Conservation (phyloP, 2,797 vertebrate species). For the Austrolebias charrua region DNA sequence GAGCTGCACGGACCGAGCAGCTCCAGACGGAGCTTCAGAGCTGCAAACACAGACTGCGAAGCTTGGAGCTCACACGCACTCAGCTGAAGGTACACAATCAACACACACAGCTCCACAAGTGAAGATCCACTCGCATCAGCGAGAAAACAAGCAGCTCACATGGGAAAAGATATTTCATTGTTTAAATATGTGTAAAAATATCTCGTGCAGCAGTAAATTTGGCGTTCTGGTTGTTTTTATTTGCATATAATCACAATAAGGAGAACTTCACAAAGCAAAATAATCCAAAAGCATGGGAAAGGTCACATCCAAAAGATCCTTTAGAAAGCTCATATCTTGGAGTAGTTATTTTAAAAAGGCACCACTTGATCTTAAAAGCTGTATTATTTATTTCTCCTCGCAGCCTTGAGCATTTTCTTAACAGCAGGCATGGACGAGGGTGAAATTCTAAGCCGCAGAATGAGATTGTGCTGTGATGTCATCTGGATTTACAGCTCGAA, state of each 20-base stretch:
- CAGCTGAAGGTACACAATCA: constrained; percentile 81
- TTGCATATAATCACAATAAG: not conserved
- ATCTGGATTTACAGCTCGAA: constrained; percentile 60
- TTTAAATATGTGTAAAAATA: not conserved
- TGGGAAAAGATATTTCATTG: not conserved
- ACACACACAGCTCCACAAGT: constrained; percentile 45
- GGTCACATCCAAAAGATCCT: constrained; percentile 30
- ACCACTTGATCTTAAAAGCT: constrained; percentile 46
- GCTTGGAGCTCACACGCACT: constrained; percentile 81
- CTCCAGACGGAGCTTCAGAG: constrained; percentile 85
- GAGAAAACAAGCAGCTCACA: constrained; percentile 13
- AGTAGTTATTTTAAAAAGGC: constrained; percentile 37
- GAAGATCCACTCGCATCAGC: constrained; percentile 18
- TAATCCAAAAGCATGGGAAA: not conserved
- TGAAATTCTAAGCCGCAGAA: constrained; percentile 47
- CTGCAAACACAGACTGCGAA: constrained; percentile 82
- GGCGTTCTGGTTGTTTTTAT: constrained; percentile 1
- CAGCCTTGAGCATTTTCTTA: constrained; percentile 41
- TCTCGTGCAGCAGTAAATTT: not conserved
- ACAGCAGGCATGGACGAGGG: constrained; percentile 38
- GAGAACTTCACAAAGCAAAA: not conserved
- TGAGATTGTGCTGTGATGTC: constrained; percentile 62
- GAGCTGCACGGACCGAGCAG: constrained; percentile 79
- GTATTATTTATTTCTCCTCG: constrained; percentile 26
- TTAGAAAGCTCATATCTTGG: constrained; percentile 22